phyloP scores from a whole-genome alignment of 2,888 invertebrate species.

The Stenchaetothrips biformis region DNA sequence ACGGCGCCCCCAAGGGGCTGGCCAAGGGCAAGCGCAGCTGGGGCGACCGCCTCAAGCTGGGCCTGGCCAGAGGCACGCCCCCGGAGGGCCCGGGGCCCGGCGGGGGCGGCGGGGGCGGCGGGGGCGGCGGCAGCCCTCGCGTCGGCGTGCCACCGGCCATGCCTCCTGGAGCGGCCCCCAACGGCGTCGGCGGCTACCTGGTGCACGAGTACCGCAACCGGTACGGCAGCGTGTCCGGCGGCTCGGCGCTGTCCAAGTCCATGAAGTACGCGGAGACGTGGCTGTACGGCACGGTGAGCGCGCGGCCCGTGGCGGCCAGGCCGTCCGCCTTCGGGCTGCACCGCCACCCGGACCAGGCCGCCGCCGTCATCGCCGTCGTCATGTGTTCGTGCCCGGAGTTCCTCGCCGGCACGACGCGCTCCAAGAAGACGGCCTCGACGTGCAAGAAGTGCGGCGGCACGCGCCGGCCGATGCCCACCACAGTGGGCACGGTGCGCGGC shows the following conservation, averaged over 20 bases:
- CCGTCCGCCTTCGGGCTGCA: conserved; percentile 49
- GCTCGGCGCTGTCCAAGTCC: conserved; percentile 71
- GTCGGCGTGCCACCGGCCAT: conserved; percentile 24
- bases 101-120: conserved; percentile 31
- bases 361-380: conserved; percentile 59
- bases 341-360: conserved; percentile 47
- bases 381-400: conserved; percentile 79
- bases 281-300: conserved; percentile 69
- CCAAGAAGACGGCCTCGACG: conserved; percentile 67
- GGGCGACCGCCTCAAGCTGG: conserved; percentile 35
- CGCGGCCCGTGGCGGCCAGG: conserved; percentile 28
- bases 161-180: conserved; percentile 29
- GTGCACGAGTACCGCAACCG: conserved; percentile 38
- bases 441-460: conserved; percentile 83
- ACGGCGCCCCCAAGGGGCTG: conserved; percentile 32
- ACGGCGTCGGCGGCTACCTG: conserved; percentile 31
- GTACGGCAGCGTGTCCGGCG: conserved; percentile 50
- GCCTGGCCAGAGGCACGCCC: conserved; percentile 37
- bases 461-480: conserved; percentile 48
- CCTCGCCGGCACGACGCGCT: conserved; percentile 66
- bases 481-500: conserved; percentile 31
- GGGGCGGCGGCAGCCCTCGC: conserved; percentile 28
- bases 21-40: conserved; percentile 37
- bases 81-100: conserved; percentile 33
- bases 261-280: conserved; percentile 83